These are phyloP conservation scores for Meta bourneti DNA, from an alignment of 2,888 invertebrate genomes.

Conservation along the genomic window DNA sequence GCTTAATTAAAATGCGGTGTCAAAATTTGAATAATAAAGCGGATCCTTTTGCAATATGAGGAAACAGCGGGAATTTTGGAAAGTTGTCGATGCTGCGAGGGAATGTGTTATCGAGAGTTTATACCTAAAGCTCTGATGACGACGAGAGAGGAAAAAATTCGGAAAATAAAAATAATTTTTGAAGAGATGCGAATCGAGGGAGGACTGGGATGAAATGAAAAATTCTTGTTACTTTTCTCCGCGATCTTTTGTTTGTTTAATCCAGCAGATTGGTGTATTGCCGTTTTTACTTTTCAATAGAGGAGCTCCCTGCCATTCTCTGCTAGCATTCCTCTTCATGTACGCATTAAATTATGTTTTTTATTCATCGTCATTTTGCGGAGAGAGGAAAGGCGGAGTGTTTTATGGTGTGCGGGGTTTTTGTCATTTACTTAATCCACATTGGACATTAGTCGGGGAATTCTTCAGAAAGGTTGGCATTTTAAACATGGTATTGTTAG, in stretches of 20 bases:
- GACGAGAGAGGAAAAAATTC: neutral
- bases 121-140: neutral
- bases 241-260: conserved; percentile 31
- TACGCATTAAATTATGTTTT: neutral
- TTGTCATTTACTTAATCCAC: neutral
- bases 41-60: neutral
- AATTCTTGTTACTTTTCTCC: conserved; percentile 18
- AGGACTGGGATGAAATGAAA: conserved; percentile 18
- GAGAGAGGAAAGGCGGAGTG: neutral
- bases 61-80: conserved; percentile 43
- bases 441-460: neutral
- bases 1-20: conserved; percentile 69
- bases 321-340: neutral
- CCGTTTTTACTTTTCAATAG: conserved; percentile 50
- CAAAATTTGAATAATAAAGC: conserved; percentile 62
- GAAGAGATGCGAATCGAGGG: conserved; percentile 8
- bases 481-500: neutral
- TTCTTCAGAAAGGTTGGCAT: neutral
- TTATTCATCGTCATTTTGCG: neutral
- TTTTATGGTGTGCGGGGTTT: neutral
- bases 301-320: neutral
- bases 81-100: conserved; percentile 44
- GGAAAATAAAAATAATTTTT: conserved; percentile 24
- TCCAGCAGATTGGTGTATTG: neutral
- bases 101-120: conserved; percentile 19